Evolutionary conservation across 2,113 vertebrate species (phyloP).

Genomic region (Albula glossodonta): DNA sequence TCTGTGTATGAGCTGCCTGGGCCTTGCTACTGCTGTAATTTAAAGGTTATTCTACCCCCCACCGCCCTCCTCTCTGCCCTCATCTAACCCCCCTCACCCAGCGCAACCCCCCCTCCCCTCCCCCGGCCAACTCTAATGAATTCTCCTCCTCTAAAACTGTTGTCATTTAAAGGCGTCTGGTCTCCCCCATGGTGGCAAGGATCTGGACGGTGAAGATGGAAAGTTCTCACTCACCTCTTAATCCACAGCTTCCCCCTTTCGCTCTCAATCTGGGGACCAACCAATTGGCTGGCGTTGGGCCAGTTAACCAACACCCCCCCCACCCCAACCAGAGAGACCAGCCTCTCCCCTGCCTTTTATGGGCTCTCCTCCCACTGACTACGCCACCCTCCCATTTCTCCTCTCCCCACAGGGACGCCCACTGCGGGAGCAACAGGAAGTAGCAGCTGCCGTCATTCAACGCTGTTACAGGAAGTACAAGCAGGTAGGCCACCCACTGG

Average conservation of each 20-base stretch:
- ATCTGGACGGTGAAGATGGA: slow-evolving; percentile 17
- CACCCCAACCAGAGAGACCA: background rate
- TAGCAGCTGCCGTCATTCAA: slow-evolving; percentile 95
- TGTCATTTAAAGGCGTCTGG: slow-evolving; percentile 60
- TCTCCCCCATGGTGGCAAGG: slow-evolving; percentile 55
- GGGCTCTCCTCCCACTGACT: background rate
- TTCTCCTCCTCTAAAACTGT: slow-evolving; percentile 52
- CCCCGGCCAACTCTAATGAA: slow-evolving; percentile 2
- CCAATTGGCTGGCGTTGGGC: background rate
- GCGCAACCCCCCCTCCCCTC: slow-evolving; percentile 39
- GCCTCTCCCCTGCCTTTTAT: too few species aligned
- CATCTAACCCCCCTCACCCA: slow-evolving; percentile 34
- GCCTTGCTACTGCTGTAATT: slow-evolving; percentile 60
- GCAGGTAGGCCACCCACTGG: slow-evolving; percentile 77
- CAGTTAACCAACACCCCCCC: too few species aligned
- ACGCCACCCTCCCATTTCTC: slow-evolving; percentile 55
- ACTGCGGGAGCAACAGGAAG: slow-evolving; percentile 93
- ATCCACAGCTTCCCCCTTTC: background rate
- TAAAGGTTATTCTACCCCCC: slow-evolving; percentile 44
- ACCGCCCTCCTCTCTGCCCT: slow-evolving; percentile 42
- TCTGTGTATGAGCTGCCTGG: slow-evolving; percentile 43
- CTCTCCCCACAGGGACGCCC: slow-evolving; percentile 82
- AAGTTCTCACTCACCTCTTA: background rate
- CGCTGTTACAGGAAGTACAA: slow-evolving; percentile 98
- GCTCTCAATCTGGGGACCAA: background rate